Evolutionary conservation across 1,140 invertebrate species (phyloP).

Genomic region (Melanaphis sacchari): DNA sequence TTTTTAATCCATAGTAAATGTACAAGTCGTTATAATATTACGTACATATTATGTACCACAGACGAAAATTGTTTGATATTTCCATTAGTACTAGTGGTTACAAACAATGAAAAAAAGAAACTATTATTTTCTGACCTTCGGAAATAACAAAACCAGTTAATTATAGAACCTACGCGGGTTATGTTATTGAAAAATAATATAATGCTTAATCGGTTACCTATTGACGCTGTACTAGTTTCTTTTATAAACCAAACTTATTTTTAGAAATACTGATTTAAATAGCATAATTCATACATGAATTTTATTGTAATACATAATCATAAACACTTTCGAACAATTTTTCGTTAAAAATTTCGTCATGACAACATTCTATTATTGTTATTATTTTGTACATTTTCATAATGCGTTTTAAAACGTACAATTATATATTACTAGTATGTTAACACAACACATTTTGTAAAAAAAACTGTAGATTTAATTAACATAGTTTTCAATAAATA

Average conservation of each 20-base stretch:
- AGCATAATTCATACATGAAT: not conserved
- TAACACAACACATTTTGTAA: not conserved
- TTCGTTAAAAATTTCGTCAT: not conserved
- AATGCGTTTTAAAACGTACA: not conserved
- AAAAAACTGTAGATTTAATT: not conserved
- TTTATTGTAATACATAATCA: not conserved
- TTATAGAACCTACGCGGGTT: not conserved
- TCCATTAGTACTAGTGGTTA: not conserved
- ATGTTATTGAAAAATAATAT: not conserved
- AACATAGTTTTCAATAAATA: not conserved
- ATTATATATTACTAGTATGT: not conserved
- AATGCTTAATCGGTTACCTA: not conserved
- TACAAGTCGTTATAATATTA: not conserved
- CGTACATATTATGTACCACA: not conserved
- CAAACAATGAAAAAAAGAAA: slow-evolving; percentile 1
- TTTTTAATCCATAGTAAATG: not conserved
- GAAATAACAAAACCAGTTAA: not conserved
- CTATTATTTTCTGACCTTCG: slow-evolving; percentile 27
- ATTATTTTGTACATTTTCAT: not conserved
- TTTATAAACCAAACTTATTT: not conserved
- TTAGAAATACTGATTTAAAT: not conserved
- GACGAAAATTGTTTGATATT: not conserved
- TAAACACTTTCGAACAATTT: not conserved
- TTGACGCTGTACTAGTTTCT: not conserved
- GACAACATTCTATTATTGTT: not conserved